Evolutionary conservation across 2,888 invertebrate genomes (phyloP), one percentile per base, ranked within the genome.

Genomic region (Cremastinae sp.): DNA sequence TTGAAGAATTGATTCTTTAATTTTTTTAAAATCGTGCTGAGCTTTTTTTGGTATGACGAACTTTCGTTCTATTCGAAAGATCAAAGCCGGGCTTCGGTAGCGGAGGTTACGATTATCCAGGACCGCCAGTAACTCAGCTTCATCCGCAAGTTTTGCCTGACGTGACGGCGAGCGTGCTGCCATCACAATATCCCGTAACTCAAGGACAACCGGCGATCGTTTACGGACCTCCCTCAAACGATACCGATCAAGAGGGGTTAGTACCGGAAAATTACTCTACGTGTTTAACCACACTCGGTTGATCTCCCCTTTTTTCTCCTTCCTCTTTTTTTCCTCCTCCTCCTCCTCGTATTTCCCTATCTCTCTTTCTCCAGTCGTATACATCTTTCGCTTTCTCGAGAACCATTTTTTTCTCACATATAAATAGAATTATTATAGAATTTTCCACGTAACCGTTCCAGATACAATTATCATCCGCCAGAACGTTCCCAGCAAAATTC

Each of bases 41-140:
- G 10, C 14, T 20, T 9, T n/a, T n/a, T n/a, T n/a, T n/a, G n/a
- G n/a, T n/a, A n/a, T 8, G 16, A 49, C 49, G 10, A 41, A 10
- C 45, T 58, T 37, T 49, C 55, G 47, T 71, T 62, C n/a, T n/a
- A 47, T 65, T 22, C 10, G 5, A 39, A 59, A 85, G 85, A 47
- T 79, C 79, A 68, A 81, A 82, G 72, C 83, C 83, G 9, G 82
- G 83, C 16, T 82, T 83, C 58, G 73, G 76, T 28, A 64, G 78
- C 12, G 89, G 28, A 28, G 28, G 88, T 39, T 88, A 89, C 66
- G 82, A 87, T 51, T 89, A 89, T 78, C 80, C 83, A n/a, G 84
- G 83, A 47, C 83, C 2, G 2, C 28, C 84, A 79, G 76, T 81
- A 18, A 79, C 84, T 61, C 79, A 82, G 43, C 81, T 83, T 61